Evolutionary conservation across 2,113 vertebrate species (phyloP).

Genomic region (Parus major): DNA sequence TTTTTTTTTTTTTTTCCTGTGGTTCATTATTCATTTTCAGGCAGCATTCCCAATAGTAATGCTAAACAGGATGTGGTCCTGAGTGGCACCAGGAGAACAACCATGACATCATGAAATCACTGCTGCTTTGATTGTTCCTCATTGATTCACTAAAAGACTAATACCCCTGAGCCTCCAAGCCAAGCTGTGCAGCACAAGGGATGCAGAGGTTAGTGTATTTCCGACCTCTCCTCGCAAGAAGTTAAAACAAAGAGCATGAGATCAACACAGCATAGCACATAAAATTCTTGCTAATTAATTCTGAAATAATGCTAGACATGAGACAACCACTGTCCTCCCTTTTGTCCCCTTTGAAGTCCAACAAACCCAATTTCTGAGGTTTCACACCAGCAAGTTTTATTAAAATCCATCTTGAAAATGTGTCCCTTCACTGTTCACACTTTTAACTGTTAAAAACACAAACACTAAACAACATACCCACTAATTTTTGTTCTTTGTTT

Average conservation of each 20-base stretch:
- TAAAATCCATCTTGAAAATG: neutral
- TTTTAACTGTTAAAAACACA: neutral
- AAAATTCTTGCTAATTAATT: neutral
- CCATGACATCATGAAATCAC: neutral
- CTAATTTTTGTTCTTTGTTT: neutral
- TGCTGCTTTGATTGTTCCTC: neutral
- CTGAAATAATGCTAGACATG: neutral
- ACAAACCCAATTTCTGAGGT: neutral
- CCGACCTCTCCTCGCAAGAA: neutral
- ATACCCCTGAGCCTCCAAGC: neutral
- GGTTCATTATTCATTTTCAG: neutral
- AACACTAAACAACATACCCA: neutral
- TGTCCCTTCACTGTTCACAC: neutral
- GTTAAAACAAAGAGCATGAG: neutral
- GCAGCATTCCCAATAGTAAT: neutral
- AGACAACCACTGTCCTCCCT: neutral
- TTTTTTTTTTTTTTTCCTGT: neutral
- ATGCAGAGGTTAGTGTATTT: neutral
- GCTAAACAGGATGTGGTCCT: neutral
- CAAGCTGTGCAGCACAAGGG: neutral
- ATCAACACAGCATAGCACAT: neutral
- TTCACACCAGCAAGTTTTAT: neutral
- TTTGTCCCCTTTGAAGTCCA: rapidly evolving
- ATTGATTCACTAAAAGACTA: neutral
- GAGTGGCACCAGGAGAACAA: neutral